Percentiles rank a stretch among this genome's conserved stretches.
Conservation (phyloP, 2,888 invertebrate species). For the Xestia c-nigrum region DNA sequence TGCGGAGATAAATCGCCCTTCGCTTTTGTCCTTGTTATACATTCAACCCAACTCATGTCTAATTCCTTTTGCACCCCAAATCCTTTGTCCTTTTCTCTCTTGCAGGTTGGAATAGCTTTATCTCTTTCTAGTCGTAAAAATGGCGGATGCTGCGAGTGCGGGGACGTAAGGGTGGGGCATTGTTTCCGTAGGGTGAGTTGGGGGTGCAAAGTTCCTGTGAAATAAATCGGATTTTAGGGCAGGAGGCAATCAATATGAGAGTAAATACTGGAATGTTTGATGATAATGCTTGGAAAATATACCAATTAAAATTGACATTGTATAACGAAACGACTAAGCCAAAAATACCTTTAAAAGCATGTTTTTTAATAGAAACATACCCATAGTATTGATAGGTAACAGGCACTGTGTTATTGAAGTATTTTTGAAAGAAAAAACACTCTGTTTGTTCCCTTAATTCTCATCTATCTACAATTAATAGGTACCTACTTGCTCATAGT, state of each 20-base stretch:
- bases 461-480: neutral
- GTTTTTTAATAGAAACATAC: neutral
- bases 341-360: neutral
- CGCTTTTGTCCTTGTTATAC: slow-evolving; percentile 78
- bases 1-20: slow-evolving; percentile 73
- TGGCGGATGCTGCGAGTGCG: slow-evolving; percentile 86
- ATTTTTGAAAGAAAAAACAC: neutral
- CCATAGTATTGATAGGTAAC: neutral
- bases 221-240: slow-evolving; percentile 81
- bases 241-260: slow-evolving; percentile 77
- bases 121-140: slow-evolving; percentile 78
- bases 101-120: slow-evolving; percentile 17
- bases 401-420: neutral
- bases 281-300: neutral
- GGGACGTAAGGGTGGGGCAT: slow-evolving; percentile 71
- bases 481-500: neutral
- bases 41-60: slow-evolving; percentile 77
- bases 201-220: slow-evolving; percentile 78
- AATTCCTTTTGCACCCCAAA: slow-evolving; percentile 79
- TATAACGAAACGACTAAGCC: no score
- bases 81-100: slow-evolving; percentile 63
- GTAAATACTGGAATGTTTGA: slow-evolving; percentile 60
- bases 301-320: neutral
- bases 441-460: no score
- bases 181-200: slow-evolving; percentile 82